Evolutionary conservation across 2,888 invertebrate species (phyloP).

Genomic region (Neocrepidodera transversa): DNA sequence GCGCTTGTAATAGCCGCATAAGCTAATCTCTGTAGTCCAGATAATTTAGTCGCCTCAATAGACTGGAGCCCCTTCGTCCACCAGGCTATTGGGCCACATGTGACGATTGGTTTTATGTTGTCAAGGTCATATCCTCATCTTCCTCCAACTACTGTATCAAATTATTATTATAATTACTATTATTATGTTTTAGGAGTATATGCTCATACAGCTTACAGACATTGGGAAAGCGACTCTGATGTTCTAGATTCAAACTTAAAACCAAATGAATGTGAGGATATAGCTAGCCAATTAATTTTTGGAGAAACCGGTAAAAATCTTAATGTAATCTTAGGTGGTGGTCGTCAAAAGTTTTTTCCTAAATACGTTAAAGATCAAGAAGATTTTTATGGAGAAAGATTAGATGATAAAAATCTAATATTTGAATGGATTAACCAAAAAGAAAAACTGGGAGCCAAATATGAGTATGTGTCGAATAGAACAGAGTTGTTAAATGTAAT

Average conservation of each 20-base stretch:
- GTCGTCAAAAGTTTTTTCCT: constrained; percentile 71
- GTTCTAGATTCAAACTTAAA: constrained; percentile 63
- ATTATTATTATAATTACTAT: too few species aligned
- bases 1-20: too few species aligned
- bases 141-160: too few species aligned
- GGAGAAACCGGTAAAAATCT: constrained; percentile 71
- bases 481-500: constrained; percentile 62
- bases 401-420: constrained; percentile 72
- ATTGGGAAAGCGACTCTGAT: constrained; percentile 76
- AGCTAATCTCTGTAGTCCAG: too few species aligned
- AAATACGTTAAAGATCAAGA: constrained; percentile 62
- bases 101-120: too few species aligned
- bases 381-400: constrained; percentile 64
- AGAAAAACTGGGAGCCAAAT: constrained; percentile 43
- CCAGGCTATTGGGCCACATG: too few species aligned
- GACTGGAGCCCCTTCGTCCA: too few species aligned
- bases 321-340: constrained; percentile 82
- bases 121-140: too few species aligned
- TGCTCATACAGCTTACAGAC: constrained; percentile 73
- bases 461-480: constrained; percentile 66
- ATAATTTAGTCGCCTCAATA: too few species aligned
- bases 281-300: constrained; percentile 75
- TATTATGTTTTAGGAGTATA: constrained; percentile 64
- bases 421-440: constrained; percentile 70
- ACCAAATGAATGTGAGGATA: constrained; percentile 67